Base-by-base conservation (phyloP, 2,113 vertebrate genomes). In the Sturnira hondurensis region DNA sequence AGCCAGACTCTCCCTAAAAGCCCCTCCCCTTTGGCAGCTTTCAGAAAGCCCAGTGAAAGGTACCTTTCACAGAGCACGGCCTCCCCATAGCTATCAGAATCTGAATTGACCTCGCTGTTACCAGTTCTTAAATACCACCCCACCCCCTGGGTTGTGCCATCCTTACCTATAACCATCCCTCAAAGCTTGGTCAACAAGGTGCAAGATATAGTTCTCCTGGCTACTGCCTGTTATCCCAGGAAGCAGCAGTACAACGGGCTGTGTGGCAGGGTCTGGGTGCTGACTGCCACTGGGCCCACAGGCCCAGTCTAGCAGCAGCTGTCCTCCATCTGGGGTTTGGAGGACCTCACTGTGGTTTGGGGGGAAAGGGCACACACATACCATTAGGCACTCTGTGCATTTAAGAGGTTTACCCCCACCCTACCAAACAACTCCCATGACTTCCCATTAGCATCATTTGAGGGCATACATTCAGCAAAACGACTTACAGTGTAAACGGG, bases 231-330 rank as follows among this genome's bases (percentile, higher is more conserved):
- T 99, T 91, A 99, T 98, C 10, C 99, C 99, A 0, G 99, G 99
- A 50, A 99, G 98, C 95, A 99, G 98, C 65, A 99, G 95, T 3
- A 99, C 98, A 0, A 98, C 99, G 85, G 99, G 99, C 0, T 98
- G 98, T 0, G 97, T 96, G n/a, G 96, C 68, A 24, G 97, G 97
- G 43, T 98, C 98, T 28, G 98, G 97, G 94, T 97, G 97, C 3
- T 85, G 78, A 1, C 5, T 5, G 22, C 97, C 98, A 63, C 73
- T 43, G 0, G 71, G 24, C 90, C 98, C 98, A 80, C 98, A 98
- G 9, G 98, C 95, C 99, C 99, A 99, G 95, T 99, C 99, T 73
- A 99, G 97, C n/a, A 98, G 98, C 87, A 99, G 97, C 97, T 99
- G 99, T 33, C 99, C 99, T 2, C 99, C 99, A 4, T 99, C 99